Conservation (phyloP, 2,113 vertebrate genomes). For the Herpailurus yagouaroundi region DNA sequence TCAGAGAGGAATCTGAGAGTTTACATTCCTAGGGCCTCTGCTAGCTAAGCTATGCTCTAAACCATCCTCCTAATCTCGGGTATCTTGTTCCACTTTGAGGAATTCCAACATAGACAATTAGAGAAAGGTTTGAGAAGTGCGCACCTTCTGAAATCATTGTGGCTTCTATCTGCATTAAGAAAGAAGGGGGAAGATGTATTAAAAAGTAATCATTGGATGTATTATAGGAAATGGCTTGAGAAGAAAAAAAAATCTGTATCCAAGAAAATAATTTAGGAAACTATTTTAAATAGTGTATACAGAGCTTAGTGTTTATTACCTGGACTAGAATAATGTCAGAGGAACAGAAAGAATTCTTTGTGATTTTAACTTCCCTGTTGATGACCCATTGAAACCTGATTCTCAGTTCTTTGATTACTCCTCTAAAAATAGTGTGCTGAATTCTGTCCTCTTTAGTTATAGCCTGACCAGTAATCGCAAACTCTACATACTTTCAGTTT, state of each 20-base stretch:
- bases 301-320: not conserved
- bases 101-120: not conserved
- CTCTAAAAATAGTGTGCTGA: not conserved
- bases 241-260: not conserved
- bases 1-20: not conserved
- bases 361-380: not conserved
- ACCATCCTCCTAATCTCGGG: not conserved
- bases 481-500: not conserved
- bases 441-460: not conserved
- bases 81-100: not conserved
- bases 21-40: not conserved
- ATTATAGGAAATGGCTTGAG: not conserved
- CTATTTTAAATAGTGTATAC: not conserved
- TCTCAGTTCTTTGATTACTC: not conserved
- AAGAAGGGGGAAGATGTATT: not conserved
- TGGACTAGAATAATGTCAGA: not conserved
- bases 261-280: not conserved
- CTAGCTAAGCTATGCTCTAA: not conserved
- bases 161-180: not conserved
- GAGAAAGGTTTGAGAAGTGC: not conserved
- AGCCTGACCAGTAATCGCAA: not conserved
- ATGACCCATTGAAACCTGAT: not conserved
- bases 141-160: not conserved
- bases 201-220: not conserved
- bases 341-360: not conserved